phyloP scores from a whole-genome alignment of 2,888 invertebrate genomes.

The Podabrus alpinus region DNA sequence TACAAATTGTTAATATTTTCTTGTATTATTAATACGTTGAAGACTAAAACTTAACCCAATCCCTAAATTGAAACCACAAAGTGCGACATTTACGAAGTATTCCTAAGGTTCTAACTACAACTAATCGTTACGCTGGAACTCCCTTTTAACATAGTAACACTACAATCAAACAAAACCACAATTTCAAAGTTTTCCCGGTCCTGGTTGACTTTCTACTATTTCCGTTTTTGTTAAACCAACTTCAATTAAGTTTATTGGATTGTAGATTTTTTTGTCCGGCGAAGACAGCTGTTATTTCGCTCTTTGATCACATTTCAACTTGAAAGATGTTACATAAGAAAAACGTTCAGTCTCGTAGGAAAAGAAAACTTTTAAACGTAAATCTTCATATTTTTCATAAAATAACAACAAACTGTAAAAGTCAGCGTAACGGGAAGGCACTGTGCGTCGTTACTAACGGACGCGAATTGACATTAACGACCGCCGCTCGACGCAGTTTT shows the following conservation, averaged over 20 bases:
- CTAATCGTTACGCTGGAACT: constrained; percentile 14
- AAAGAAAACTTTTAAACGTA: neutral
- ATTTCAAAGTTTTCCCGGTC: constrained; percentile 5
- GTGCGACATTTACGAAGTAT: neutral
- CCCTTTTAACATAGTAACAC: constrained; percentile 15
- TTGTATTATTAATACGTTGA: neutral
- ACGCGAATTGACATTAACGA: neutral
- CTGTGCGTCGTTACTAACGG: neutral
- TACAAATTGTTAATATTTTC: neutral
- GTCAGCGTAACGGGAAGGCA: neutral
- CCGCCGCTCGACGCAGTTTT: no score
- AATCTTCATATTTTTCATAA: neutral
- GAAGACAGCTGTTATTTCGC: constrained; percentile 1
- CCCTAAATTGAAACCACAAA: constrained; percentile 13
- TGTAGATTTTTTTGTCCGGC: neutral
- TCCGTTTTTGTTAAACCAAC: constrained; percentile 9
- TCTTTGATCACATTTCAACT: constrained; percentile 2
- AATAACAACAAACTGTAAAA: neutral
- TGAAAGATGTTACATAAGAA: neutral
- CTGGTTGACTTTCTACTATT: constrained; percentile 5
- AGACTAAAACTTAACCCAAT: neutral
- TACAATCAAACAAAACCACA: constrained; percentile 18
- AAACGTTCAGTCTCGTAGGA: neutral
- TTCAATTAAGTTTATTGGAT: constrained; percentile 22
- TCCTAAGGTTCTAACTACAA: constrained; percentile 2